These are phyloP conservation scores for Chydorus sphaericus DNA, from an alignment of 2,888 invertebrate genomes.

Conservation along the genomic window DNA sequence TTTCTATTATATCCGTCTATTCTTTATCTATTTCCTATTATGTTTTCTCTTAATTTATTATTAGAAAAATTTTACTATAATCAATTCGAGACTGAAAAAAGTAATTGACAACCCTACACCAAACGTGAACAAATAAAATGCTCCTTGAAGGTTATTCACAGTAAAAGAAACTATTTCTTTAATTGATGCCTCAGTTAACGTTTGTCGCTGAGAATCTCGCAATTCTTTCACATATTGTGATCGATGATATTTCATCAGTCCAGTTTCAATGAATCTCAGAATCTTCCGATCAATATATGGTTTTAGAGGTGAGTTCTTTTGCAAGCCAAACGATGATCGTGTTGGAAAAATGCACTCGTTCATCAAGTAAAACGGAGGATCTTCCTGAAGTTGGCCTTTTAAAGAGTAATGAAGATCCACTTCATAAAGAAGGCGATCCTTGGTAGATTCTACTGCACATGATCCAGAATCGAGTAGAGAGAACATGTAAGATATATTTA, in stretches of 20 bases:
- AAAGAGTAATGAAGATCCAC: background rate
- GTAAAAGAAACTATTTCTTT: background rate
- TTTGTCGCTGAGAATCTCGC: no score
- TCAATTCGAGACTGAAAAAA: no score
- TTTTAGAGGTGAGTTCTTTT: slow-evolving; percentile 3
- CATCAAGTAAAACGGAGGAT: background rate
- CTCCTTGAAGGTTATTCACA: slow-evolving; percentile 1
- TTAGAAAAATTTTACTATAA: no score
- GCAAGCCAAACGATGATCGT: slow-evolving; percentile 3
- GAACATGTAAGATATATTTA: background rate
- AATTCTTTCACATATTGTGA: no score
- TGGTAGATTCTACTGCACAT: background rate
- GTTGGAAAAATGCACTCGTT: slow-evolving; percentile 3
- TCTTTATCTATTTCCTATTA: no score
- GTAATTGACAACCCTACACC: background rate
- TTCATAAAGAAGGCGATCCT: background rate
- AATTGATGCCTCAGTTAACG: no score
- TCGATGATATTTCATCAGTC: background rate
- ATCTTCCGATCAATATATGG: background rate
- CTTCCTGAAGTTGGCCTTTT: no score
- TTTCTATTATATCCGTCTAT: no score
- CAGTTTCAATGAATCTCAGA: slow-evolving; percentile 6
- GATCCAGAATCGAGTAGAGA: background rate
- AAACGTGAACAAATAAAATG: background rate
- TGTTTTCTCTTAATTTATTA: no score